phyloP scores from a whole-genome alignment of 2,113 vertebrate genomes.

The Pluvianellus socialis region DNA sequence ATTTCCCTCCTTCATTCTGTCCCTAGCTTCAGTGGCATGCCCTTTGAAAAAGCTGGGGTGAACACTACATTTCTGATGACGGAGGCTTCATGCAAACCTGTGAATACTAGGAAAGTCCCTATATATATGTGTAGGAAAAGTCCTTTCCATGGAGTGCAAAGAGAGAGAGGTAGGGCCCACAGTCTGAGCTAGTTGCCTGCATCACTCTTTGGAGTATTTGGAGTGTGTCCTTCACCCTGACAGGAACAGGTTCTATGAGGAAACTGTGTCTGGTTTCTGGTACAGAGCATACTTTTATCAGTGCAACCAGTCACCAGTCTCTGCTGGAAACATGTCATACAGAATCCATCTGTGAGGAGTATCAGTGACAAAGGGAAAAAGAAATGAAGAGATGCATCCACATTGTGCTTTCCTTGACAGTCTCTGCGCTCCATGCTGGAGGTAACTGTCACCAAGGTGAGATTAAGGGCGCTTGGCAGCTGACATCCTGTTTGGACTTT shows the following conservation, averaged over 20 bases:
- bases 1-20: neutral
- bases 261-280: neutral
- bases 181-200: neutral
- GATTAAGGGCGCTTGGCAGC: neutral
- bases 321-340: neutral
- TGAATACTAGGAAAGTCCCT: neutral
- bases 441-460: neutral
- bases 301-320: neutral
- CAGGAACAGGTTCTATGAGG: neutral
- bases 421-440: neutral
- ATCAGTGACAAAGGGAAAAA: neutral
- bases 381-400: neutral
- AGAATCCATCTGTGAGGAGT: neutral
- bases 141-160: neutral
- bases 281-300: neutral
- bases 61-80: neutral
- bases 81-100: neutral
- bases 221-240: neutral
- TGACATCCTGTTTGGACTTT: neutral
- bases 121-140: neutral
- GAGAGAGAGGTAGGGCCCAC: neutral
- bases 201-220: neutral
- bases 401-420: neutral
- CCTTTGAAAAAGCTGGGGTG: neutral
- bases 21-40: neutral